Evolutionary conservation across 2,797 vertebrate genomes (phyloP).

Genomic region (Meriones psammophilus): DNA sequence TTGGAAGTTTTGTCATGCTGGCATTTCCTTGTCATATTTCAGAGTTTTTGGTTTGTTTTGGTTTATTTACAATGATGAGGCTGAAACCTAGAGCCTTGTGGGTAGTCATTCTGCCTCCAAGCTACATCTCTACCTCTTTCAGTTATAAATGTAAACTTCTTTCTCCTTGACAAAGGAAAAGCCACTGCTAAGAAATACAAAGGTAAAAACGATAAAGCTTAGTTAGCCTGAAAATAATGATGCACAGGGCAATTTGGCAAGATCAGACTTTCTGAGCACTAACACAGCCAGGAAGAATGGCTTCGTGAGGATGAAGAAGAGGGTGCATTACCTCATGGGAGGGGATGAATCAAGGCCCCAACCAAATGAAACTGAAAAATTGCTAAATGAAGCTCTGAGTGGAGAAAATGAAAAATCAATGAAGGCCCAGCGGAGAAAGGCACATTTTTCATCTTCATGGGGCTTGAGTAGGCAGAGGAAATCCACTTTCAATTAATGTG

Average conservation of each 20-base stretch:
- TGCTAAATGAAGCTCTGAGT: constrained; percentile 83
- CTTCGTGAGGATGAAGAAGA: constrained; percentile 63
- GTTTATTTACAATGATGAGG: background rate
- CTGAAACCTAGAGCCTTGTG: no score
- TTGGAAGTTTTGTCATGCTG: background rate
- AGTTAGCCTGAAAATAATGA: constrained; percentile 26
- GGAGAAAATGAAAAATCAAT: constrained; percentile 85
- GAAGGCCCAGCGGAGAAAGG: constrained; percentile 71
- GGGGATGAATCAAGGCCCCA: constrained; percentile 79
- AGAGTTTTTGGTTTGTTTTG: background rate
- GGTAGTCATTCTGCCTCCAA: background rate
- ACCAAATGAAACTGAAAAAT: constrained; percentile 83
- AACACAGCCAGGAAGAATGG: constrained; percentile 46
- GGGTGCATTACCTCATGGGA: constrained; percentile 74
- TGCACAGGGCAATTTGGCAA: constrained; percentile 5
- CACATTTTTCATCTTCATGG: constrained; percentile 83
- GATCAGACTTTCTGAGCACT: background rate
- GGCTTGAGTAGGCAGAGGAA: constrained; percentile 74
- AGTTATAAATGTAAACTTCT: constrained; percentile 51
- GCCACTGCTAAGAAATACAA: constrained; percentile 22
- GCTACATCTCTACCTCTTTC: background rate
- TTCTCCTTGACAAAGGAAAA: constrained; percentile 53
- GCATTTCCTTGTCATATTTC: constrained; percentile 39
- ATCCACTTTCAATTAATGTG: constrained; percentile 86
- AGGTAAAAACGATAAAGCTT: constrained; percentile 56